Base-by-base conservation (phyloP, 1,140 invertebrate species). In the Dendrolimus kikuchii region DNA sequence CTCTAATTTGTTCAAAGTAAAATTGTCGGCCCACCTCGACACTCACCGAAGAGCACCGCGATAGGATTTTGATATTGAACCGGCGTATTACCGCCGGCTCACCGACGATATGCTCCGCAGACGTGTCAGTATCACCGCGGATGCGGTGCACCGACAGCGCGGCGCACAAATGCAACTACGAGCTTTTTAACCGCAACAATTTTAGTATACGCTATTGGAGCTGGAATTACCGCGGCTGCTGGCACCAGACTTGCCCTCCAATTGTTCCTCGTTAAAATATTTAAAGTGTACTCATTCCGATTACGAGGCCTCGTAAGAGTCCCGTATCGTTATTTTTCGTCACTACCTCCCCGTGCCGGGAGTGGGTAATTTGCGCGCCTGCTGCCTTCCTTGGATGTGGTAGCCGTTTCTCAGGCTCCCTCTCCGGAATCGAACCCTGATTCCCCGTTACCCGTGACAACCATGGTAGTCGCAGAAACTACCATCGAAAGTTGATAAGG, bases 161-260 rank as follows among this genome's bases (percentile, higher is more conserved):
- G 85, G 81, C 81, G 89, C 90, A 90, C 89, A 91, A 87, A 89
- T 91, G 89, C 90, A 90, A 91, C 90, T 92, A 91, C 90, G 90
- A 92, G 90, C 90, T 91, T 92, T 92, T 92, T 91, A 91, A 92
- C 91, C 89, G 90, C 92, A 94, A 92, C 92, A 93, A 93, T 91
- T 92, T 93, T 93, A 93, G 92, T 94, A 94, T 95, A 94, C 92
- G 92, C 92, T 94, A 92, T 92, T 93, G 92, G 92, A 94, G 93
- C 92, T 94, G 93, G 93, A 94, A 93, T 95, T 95, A 94, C 93
- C 93, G 93, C 93, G 90, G 92, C 92, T 93, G 93, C 93, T 94
- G 92, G 92, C 92, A 94, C 92, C 92, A 94, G 93, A 95, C 93
- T 95, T 95, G 93, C 93, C 93, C 93, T 95, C 92, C 93, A 94